A percentile compares a stretch with the other conserved stretches of the same genome.
Evolutionary conservation across 2,888 invertebrate species (phyloP).

Genomic region (Quadroppia sp.): DNA sequence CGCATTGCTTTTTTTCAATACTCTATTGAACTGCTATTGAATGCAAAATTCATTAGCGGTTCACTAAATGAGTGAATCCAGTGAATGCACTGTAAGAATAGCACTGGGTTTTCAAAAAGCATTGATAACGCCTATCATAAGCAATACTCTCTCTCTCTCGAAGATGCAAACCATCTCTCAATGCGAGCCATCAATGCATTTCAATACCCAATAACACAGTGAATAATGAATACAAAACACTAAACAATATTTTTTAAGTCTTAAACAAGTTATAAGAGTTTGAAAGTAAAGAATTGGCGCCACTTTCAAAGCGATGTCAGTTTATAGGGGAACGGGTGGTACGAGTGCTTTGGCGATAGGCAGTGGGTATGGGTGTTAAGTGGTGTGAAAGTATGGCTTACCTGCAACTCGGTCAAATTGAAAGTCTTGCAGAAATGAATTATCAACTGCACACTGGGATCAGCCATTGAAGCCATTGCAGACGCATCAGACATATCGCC

Average conservation of each 20-base stretch:
- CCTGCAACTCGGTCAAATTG: slow-evolving; percentile 55
- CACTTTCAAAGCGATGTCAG: background rate
- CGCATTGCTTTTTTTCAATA: slow-evolving; percentile 9
- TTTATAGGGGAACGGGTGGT: background rate
- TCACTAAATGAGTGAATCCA: slow-evolving; percentile 3
- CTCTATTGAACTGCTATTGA: slow-evolving; percentile 22
- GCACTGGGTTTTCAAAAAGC: background rate
- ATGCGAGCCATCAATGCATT: background rate
- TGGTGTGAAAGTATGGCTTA: slow-evolving; percentile 47
- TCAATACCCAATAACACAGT: background rate
- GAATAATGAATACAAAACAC: too few relatives aligned
- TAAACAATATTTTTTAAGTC: background rate
- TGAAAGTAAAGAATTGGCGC: background rate
- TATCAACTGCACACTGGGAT: slow-evolving; percentile 55
- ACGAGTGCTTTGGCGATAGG: slow-evolving; percentile 1
- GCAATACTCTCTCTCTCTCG: background rate
- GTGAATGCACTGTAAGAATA: slow-evolving; percentile 10
- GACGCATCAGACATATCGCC: slow-evolving; percentile 55
- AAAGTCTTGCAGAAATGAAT: slow-evolving; percentile 56
- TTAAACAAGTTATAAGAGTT: background rate
- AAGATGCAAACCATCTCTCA: background rate
- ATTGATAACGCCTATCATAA: background rate
- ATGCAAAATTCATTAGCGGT: slow-evolving; percentile 27
- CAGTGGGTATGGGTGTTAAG: background rate
- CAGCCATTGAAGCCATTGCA: too few relatives aligned